These are phyloP conservation scores for Nemapogon koenigi DNA, from an alignment of 2,888 invertebrate species.

Conservation along the genomic window DNA sequence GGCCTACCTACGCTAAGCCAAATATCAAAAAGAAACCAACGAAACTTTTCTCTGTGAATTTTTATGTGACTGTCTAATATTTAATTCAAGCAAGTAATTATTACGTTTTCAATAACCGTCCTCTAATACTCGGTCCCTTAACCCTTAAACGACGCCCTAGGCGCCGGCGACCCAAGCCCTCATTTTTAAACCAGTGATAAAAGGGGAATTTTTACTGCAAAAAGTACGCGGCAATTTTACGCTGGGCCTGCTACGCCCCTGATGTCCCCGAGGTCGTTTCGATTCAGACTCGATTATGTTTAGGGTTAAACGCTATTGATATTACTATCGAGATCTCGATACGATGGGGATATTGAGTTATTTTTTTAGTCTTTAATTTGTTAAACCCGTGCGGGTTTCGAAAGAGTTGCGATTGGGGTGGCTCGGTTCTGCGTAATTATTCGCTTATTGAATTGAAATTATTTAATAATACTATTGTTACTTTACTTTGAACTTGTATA, in stretches of 20 bases:
- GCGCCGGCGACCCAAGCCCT: neutral
- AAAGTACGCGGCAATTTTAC: conserved; percentile 9
- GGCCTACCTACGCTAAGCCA: neutral
- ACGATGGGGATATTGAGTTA: conserved; percentile 53
- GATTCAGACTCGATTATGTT: conserved; percentile 41
- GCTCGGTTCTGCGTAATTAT: too few species aligned
- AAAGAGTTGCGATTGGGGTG: too few species aligned
- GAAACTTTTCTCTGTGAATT: too few species aligned
- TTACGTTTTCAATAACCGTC: neutral
- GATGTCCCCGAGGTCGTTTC: conserved; percentile 10
- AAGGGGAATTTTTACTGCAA: conserved; percentile 6
- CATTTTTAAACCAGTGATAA: conserved; percentile 8
- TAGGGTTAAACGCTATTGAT: conserved; percentile 65
- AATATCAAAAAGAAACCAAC: neutral
- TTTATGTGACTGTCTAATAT: too few species aligned
- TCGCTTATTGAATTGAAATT: too few species aligned
- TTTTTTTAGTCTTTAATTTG: conserved; percentile 51
- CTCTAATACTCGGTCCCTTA: conserved; percentile 2
- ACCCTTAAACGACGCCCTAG: conserved; percentile 9
- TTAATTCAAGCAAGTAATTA: conserved; percentile 2
- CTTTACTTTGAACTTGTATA: too few species aligned
- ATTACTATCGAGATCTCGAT: conserved; percentile 42
- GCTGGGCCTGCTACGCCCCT: conserved; percentile 4
- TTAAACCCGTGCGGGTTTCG: conserved; percentile 30
- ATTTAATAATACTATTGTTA: too few species aligned